Evolutionary conservation across 2,113 vertebrate genomes (phyloP), one percentile per base, ranked within the genome.

Genomic region (Progne subis): DNA sequence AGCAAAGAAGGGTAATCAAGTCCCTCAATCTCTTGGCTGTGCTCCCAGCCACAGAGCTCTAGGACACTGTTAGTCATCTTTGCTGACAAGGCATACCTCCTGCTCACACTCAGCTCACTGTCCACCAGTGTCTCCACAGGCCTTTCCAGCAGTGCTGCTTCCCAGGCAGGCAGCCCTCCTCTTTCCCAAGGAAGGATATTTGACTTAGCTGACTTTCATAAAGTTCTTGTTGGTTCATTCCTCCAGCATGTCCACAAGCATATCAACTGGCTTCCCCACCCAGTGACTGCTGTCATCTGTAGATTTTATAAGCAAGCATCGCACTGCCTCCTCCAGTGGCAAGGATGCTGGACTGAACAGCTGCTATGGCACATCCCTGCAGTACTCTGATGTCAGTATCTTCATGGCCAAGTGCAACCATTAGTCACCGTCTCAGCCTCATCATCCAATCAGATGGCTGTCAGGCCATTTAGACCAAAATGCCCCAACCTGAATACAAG

Each of bases 251-350:
- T 39, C 56, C 64, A 57, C 53, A 92, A 49, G n/a, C 41, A 5
- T 21, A 61, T 19, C 0, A 3, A 4, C n/a, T 14, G 9, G 11
- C 56, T 52, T 59, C 14, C 19, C 25, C 7, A 5, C 12, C 11
- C 14, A 0, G 1, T 16, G 21, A 64, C 3, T 49, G 26, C 18
- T 59, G 43, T n/a, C 34, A 77, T 18, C 64, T 68, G 32, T 53
- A 74, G 25, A 77, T 82, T 50, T 74, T 21, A 18, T 12, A 83
- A 77, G 56, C 37, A 56, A 44, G 56, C 10, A 56, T 11, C 23
- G 50, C 29, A 26, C 50, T 65, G 41, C 52, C 37, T 79, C 56
- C 41, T 70, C 37, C 50, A 49, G 2, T 10, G 56, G 44, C 31
- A 79, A 19, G 60, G 67, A 29, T 15, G 31, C 41, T 82, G 37